phyloP scores from a whole-genome alignment of 2,797 vertebrate species.

The Hydrocynus forskahlii region DNA sequence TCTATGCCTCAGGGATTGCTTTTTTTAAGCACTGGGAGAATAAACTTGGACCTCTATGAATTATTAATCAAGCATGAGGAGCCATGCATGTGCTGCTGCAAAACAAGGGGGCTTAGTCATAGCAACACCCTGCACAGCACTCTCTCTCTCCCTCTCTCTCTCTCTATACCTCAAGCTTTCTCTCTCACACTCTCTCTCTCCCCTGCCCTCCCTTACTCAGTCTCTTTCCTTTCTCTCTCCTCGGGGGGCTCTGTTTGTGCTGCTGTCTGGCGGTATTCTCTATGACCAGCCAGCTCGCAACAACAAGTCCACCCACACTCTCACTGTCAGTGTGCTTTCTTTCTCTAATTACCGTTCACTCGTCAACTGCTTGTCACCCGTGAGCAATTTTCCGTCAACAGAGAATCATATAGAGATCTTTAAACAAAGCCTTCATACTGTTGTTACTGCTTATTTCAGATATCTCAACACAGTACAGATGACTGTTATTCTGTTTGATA shows the following conservation, averaged over 20 bases:
- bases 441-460: background rate
- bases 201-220: background rate
- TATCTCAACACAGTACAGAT: background rate
- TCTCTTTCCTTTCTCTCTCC: background rate
- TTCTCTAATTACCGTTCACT: background rate
- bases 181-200: background rate
- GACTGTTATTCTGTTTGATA: background rate
- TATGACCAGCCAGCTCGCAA: background rate
- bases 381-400: background rate
- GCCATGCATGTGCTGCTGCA: slow-evolving; percentile 11
- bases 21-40: slow-evolving; percentile 11
- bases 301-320: background rate
- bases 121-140: slow-evolving; percentile 1
- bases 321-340: background rate
- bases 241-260: background rate
- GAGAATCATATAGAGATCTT: background rate
- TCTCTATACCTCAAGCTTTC: background rate
- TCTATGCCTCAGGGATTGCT: background rate
- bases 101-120: slow-evolving; percentile 18
- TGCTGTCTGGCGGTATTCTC: slow-evolving; percentile 2
- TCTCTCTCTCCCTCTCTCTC: slow-evolving; percentile 5
- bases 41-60: slow-evolving; percentile 17
- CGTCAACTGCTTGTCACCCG: background rate
- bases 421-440: background rate
- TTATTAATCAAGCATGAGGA: slow-evolving; percentile 30